Conservation (phyloP, 2,113 vertebrate genomes). For the Phaethon lepturus region DNA sequence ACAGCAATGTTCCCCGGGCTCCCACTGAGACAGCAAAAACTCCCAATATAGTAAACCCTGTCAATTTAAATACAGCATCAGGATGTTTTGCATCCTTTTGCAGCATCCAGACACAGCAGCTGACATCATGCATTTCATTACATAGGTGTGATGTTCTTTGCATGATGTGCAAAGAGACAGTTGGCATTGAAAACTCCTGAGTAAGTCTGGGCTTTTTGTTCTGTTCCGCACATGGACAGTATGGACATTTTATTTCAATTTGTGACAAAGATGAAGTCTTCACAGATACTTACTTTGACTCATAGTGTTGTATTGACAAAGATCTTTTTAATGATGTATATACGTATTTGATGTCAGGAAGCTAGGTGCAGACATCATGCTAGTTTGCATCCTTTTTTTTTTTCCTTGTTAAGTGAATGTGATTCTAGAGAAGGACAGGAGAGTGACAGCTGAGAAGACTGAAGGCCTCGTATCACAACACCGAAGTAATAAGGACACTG, state of each 20-base stretch:
- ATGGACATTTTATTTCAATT: not conserved
- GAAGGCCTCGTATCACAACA: not conserved
- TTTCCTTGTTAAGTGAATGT: not conserved
- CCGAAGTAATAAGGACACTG: not conserved
- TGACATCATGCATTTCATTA: conserved; percentile 60
- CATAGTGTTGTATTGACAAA: not conserved
- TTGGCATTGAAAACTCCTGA: conserved; percentile 20
- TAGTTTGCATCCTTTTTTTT: not conserved
- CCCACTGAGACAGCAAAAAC: conserved; percentile 29
- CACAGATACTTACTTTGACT: not conserved
- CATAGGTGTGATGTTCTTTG: conserved; percentile 30
- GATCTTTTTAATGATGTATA: not conserved
- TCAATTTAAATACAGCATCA: conserved; percentile 57
- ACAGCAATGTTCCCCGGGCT: conserved; percentile 51
- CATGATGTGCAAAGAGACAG: not conserved
- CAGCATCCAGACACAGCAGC: conserved; percentile 37
- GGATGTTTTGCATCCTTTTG: conserved; percentile 37
- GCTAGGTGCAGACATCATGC: not conserved
- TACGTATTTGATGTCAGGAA: not conserved
- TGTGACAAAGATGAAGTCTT: not conserved
- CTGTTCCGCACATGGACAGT: not conserved
- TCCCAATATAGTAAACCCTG: conserved; percentile 62
- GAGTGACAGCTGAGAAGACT: not conserved
- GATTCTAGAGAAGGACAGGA: not conserved
- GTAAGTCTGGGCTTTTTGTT: not conserved